These are phyloP conservation scores for Silurus glanis DNA, from an alignment of 2,113 vertebrate genomes.

Conservation along the genomic window DNA sequence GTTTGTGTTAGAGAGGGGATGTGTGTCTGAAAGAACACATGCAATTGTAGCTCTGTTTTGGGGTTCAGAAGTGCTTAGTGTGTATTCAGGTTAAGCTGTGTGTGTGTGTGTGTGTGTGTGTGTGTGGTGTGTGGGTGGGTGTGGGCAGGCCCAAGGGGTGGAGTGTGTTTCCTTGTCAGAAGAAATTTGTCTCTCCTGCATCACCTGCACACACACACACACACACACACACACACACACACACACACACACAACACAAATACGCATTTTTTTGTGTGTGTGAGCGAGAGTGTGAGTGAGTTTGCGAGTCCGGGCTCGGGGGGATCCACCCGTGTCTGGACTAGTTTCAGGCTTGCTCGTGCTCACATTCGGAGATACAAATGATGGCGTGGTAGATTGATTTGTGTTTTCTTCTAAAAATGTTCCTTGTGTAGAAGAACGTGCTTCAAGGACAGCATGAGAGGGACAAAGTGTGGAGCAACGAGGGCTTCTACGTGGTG, in stretches of 20 bases:
- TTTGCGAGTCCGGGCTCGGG: background rate
- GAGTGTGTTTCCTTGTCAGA: conserved; percentile 38
- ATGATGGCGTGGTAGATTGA: background rate
- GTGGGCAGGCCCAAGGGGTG: conserved; percentile 38
- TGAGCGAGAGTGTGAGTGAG: background rate
- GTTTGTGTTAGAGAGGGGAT: conserved; percentile 16
- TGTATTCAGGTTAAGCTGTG: background rate
- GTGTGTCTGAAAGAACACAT: no score
- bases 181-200: conserved; percentile 33
- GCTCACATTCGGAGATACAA: conserved; percentile 4
- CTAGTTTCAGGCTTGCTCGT: conserved; percentile 37
- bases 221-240: conserved; percentile 10
- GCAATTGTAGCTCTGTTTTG: no score
- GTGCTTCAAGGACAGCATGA: conserved; percentile 87
- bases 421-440: conserved; percentile 77
- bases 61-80: no score
- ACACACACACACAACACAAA: conserved; percentile 25
- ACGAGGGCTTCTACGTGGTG: conserved; percentile 86
- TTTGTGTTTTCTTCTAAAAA: background rate
- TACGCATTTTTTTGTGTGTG: background rate
- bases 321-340: background rate
- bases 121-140: conserved; percentile 18
- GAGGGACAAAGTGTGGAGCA: conserved; percentile 86
- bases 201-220: conserved; percentile 40
- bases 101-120: conserved; percentile 18